Conservation (phyloP, 1,140 invertebrate genomes). For the Lasaia peninsularis region DNA sequence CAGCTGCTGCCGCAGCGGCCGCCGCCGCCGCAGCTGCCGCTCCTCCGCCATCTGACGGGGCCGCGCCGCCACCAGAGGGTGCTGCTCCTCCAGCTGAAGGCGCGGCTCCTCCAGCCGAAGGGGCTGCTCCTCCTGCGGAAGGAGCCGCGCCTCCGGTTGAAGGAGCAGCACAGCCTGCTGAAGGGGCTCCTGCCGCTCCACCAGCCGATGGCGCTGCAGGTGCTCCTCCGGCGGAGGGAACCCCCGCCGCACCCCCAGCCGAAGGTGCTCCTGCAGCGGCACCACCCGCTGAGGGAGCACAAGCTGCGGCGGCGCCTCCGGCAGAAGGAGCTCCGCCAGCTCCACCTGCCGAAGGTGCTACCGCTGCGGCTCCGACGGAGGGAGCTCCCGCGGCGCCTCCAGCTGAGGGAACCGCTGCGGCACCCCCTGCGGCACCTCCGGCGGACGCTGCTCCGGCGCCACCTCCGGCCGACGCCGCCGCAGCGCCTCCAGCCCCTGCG, state of each 20-base stretch:
- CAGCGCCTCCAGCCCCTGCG: slow-evolving; percentile 23
- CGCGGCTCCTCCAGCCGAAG: slow-evolving; percentile 29
- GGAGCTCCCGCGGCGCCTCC: slow-evolving; percentile 33
- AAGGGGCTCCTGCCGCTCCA: slow-evolving; percentile 41
- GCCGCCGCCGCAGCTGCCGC: slow-evolving; percentile 29
- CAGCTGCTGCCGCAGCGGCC: slow-evolving; percentile 17
- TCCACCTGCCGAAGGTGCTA: slow-evolving; percentile 14
- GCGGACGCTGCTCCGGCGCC: slow-evolving; percentile 17
- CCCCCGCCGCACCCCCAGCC: slow-evolving; percentile 17
- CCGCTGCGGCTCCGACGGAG: slow-evolving; percentile 9
- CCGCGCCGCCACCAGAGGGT: slow-evolving; percentile 50
- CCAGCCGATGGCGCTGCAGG: slow-evolving; percentile 52
- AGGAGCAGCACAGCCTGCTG: slow-evolving; percentile 12
- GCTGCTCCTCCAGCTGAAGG: slow-evolving; percentile 28
- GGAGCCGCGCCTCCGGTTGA: slow-evolving; percentile 28
- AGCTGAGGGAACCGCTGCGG: slow-evolving; percentile 18
- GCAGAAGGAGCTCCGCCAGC: slow-evolving; percentile 31
- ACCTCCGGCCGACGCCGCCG: slow-evolving; percentile 21
- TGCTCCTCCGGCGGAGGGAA: slow-evolving; percentile 24
- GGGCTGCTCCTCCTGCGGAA: slow-evolving; percentile 26
- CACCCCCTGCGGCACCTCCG: slow-evolving; percentile 24
- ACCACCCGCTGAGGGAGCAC: slow-evolving; percentile 52
- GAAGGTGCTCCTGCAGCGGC: slow-evolving; percentile 41
- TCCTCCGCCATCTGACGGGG: slow-evolving; percentile 40
- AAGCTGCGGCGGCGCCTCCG: slow-evolving; percentile 23